Evolutionary conservation across 2,797 vertebrate species (phyloP).

Genomic region (Thaleichthys pacificus): DNA sequence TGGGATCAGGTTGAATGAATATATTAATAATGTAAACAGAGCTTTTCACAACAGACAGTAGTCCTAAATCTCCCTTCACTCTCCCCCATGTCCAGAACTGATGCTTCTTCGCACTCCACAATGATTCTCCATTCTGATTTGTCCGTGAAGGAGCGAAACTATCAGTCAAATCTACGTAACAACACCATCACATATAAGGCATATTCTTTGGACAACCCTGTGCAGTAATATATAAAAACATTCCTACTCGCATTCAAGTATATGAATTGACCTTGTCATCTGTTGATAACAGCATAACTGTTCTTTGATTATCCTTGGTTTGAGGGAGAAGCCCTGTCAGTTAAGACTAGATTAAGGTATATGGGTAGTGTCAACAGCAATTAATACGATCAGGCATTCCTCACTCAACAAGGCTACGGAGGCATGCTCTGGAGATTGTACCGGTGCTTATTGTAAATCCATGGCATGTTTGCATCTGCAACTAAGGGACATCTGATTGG

Average conservation of each 20-base stretch:
- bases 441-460: constrained; percentile 25
- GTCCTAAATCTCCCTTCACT: constrained; percentile 51
- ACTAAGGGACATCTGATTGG: constrained; percentile 8
- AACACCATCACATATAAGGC: constrained; percentile 63
- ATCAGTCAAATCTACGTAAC: constrained; percentile 41
- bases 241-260: constrained; percentile 61
- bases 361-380: constrained; percentile 23
- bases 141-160: constrained; percentile 48
- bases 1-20: constrained; percentile 66
- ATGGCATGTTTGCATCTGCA: constrained; percentile 20
- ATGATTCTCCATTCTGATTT: constrained; percentile 61
- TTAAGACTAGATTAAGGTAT: constrained; percentile 16
- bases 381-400: constrained; percentile 17
- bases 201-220: constrained; percentile 74
- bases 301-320: constrained; percentile 34
- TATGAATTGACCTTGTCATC: constrained; percentile 44
- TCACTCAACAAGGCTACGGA: constrained; percentile 42
- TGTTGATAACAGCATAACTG: constrained; percentile 34
- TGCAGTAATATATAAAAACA: constrained; percentile 66
- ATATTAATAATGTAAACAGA: constrained; percentile 84
- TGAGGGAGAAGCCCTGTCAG: constrained; percentile 2
- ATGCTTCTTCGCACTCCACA: constrained; percentile 39
- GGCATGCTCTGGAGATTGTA: constrained; percentile 21
- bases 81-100: constrained; percentile 42
- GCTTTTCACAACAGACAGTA: constrained; percentile 70